Base-by-base conservation (phyloP, 2,113 vertebrate genomes). In the Chroicocephalus ridibundus region DNA sequence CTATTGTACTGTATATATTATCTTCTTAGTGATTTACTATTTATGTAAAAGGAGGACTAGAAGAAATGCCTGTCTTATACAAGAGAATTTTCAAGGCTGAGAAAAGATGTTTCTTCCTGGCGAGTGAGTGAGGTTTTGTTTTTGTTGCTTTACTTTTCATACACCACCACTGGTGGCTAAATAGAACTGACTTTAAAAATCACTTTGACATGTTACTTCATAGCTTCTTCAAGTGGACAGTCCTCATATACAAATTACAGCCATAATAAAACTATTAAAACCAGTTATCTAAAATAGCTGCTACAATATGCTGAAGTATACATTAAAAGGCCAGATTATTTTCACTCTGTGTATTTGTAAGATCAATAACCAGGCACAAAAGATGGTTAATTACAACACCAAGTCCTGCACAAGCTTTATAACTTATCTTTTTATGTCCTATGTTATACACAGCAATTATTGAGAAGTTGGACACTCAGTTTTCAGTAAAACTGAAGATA, bases 291-390 rank as follows among this genome's bases (percentile, higher is more conserved):
- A 94, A 94, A 97, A 91, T 51, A 95, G 95, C 93, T 96, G 96
- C 96, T 97, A 97, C 97, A 96, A 51, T 97, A 88, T 89, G 96
- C 95, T 96, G 94, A 93, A 96, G 65, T 42, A 55, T 82, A 94
- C 79, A 74, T 89, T 78, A 69, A 90, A 55, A 96, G 93, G 93
- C 93, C 91, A 1, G 87, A 69, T 89, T 86, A 27, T 86, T 95
- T 84, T 61, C 81, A 83, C 54, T 94, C 82, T 71, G 46, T 92
- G 47, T 22, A 81, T 81, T 87, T 74, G 27, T 82, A 64, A 85
- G 87, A 91, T 82, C 5, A 0, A 76, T 94, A 93, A 77, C 89
- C 82, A 94, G 94, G 91, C 93, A 97, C 47, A 0, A 95, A 93
- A 76, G 84, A 97, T 93, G 89, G 86, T 87, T 95, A 91, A 91